Evolutionary conservation across 2,888 invertebrate genomes (phyloP).

Genomic region (Ochlodes sylvanus): DNA sequence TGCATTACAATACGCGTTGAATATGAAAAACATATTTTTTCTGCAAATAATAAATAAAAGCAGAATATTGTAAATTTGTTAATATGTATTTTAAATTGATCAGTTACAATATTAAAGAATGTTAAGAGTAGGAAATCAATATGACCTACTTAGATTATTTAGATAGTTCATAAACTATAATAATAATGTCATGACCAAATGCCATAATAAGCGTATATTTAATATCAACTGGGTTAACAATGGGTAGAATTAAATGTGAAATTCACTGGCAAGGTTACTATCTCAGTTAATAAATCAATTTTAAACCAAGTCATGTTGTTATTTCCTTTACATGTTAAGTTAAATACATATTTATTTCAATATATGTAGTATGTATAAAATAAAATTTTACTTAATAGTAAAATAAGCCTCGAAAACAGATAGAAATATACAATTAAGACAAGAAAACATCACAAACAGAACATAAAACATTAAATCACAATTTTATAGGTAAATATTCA

Average conservation of each 20-base stretch:
- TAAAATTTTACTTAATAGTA: neutral
- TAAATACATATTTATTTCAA: neutral
- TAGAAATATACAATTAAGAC: slow-evolving; percentile 8
- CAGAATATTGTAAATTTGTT: too few species aligned
- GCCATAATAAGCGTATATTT: slow-evolving; percentile 13
- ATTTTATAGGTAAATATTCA: slow-evolving; percentile 19
- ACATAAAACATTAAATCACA: slow-evolving; percentile 10
- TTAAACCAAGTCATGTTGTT: neutral
- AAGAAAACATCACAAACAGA: slow-evolving; percentile 19
- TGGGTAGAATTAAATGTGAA: neutral
- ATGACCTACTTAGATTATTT: slow-evolving; percentile 25
- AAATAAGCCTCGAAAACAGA: neutral
- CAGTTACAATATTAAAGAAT: too few species aligned
- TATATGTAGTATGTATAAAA: neutral
- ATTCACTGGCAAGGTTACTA: slow-evolving; percentile 26
- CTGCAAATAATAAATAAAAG: too few species aligned
- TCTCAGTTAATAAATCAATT: slow-evolving; percentile 1
- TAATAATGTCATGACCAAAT: slow-evolving; percentile 37
- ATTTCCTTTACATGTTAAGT: neutral
- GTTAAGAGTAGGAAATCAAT: neutral
- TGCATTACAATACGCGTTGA: too few species aligned
- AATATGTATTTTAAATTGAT: too few species aligned
- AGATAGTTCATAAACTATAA: slow-evolving; percentile 41
- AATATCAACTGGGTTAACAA: slow-evolving; percentile 20
- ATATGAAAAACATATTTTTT: too few species aligned